A percentile compares a stretch with the other conserved stretches of the same genome.
These are phyloP conservation scores for Mesembrinibis cayennensis DNA, from an alignment of 2,113 vertebrate genomes.

Conservation along the genomic window DNA sequence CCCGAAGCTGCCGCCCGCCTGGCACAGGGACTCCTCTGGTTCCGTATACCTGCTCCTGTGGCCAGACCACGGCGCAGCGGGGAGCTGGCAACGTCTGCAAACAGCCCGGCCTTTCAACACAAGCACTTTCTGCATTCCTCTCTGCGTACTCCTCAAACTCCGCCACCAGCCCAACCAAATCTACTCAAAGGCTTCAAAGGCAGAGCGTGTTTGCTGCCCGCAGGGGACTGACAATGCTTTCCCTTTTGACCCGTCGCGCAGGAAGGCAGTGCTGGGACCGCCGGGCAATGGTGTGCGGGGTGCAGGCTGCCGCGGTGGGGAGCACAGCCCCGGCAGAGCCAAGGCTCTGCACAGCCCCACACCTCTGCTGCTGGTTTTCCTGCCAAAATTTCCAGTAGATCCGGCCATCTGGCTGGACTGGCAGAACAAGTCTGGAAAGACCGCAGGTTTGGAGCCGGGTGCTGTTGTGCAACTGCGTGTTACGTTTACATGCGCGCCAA, in stretches of 20 bases:
- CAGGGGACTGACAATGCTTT: background rate
- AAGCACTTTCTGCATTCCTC: background rate
- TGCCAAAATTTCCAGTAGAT: background rate
- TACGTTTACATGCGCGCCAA: fast-evolving
- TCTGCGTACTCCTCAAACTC: background rate
- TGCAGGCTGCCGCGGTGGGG: background rate
- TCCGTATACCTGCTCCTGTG: fast-evolving
- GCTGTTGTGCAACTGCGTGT: background rate
- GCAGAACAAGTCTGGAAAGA: constrained; percentile 38
- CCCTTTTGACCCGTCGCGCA: background rate
- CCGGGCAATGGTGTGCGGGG: background rate
- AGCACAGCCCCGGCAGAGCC: background rate
- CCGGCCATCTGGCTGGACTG: background rate
- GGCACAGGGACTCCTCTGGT: fast-evolving
- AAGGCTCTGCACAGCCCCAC: background rate
- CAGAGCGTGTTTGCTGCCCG: background rate
- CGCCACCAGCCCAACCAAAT: background rate
- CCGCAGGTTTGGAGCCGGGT: fast-evolving
- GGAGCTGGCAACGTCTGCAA: background rate
- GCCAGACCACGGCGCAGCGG: background rate
- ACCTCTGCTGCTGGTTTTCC: background rate
- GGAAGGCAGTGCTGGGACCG: background rate
- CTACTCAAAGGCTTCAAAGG: background rate
- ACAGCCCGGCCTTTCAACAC: background rate
- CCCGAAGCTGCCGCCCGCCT: background rate